Evolutionary conservation across 2,113 vertebrate genomes (phyloP).

Genomic region (Sinocyclocheilus rhinocerous): DNA sequence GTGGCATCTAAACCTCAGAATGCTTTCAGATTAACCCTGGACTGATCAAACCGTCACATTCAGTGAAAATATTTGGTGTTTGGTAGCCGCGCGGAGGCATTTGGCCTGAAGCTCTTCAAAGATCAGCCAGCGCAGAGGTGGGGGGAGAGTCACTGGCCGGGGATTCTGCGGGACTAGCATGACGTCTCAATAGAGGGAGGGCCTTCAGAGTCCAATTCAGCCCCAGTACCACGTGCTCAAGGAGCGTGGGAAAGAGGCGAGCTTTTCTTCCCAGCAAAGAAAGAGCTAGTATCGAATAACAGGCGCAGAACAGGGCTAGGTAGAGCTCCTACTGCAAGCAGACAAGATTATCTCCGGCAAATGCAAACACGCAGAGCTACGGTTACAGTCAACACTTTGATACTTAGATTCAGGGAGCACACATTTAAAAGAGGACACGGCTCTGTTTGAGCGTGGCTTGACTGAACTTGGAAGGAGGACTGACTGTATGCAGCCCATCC

Average conservation of each 20-base stretch:
- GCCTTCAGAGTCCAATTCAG: slow-evolving; percentile 87
- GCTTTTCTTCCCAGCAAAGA: slow-evolving; percentile 97
- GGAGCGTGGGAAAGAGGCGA: slow-evolving; percentile 99
- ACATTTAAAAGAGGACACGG: slow-evolving; percentile 22
- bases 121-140: slow-evolving; percentile 9
- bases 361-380: slow-evolving; percentile 44
- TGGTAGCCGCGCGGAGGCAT: background rate
- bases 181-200: slow-evolving; percentile 79
- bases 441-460: background rate
- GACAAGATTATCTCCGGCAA: slow-evolving; percentile 55
- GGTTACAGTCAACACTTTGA: slow-evolving; percentile 51
- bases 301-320: slow-evolving; percentile 60
- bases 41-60: background rate
- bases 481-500: slow-evolving; percentile 41
- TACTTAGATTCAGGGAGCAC: slow-evolving; percentile 34
- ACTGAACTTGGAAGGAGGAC: slow-evolving; percentile 26
- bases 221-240: slow-evolving; percentile 87
- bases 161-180: slow-evolving; percentile 61
- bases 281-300: slow-evolving; percentile 86
- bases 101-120: background rate
- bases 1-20: slow-evolving; percentile 9
- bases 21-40: background rate
- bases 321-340: slow-evolving; percentile 63
- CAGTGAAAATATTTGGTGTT: background rate
- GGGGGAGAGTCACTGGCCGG: slow-evolving; percentile 59